Percentiles rank a stretch among this genome's conserved stretches.
These are phyloP conservation scores for Cataglyphis hispanica DNA, from an alignment of 1,140 invertebrate species.

Conservation along the genomic window DNA sequence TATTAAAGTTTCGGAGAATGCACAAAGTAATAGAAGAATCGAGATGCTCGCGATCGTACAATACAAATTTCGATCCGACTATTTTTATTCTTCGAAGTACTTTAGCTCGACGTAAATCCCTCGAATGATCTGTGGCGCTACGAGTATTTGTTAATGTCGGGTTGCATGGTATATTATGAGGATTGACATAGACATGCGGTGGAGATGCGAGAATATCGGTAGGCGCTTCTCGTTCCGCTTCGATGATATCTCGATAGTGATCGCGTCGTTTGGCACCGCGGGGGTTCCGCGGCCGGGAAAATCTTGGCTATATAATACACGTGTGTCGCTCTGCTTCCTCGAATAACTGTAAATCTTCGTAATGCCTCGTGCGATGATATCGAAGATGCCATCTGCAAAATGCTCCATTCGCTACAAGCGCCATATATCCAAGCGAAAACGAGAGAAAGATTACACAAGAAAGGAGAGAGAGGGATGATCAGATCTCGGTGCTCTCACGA, in stretches of 20 bases:
- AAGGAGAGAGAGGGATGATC: neutral
- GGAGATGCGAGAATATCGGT: constrained; percentile 38
- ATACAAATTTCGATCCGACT: constrained; percentile 1
- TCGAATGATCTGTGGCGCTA: constrained; percentile 34
- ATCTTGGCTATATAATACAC: constrained; percentile 40
- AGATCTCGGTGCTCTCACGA: constrained; percentile 13
- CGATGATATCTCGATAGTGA: constrained; percentile 65
- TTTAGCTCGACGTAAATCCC: constrained; percentile 64
- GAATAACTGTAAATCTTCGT: constrained; percentile 53
- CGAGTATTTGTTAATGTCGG: constrained; percentile 44
- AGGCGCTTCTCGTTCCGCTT: constrained; percentile 36
- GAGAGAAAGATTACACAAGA: neutral
- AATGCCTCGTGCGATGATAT: constrained; percentile 39
- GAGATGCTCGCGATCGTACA: neutral
- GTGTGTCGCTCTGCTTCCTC: constrained; percentile 8
- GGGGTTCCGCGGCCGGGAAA: constrained; percentile 53
- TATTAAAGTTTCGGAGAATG: neutral
- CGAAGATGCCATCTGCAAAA: constrained; percentile 28
- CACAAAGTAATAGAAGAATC: neutral
- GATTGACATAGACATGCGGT: constrained; percentile 44
- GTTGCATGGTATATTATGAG: constrained; percentile 30
- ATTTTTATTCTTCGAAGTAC: neutral
- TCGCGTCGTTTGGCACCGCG: constrained; percentile 46
- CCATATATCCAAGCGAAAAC: constrained; percentile 28
- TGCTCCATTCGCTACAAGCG: neutral